Evolutionary conservation across 2,113 vertebrate genomes (phyloP).

Genomic region (Tupaia chinensis): DNA sequence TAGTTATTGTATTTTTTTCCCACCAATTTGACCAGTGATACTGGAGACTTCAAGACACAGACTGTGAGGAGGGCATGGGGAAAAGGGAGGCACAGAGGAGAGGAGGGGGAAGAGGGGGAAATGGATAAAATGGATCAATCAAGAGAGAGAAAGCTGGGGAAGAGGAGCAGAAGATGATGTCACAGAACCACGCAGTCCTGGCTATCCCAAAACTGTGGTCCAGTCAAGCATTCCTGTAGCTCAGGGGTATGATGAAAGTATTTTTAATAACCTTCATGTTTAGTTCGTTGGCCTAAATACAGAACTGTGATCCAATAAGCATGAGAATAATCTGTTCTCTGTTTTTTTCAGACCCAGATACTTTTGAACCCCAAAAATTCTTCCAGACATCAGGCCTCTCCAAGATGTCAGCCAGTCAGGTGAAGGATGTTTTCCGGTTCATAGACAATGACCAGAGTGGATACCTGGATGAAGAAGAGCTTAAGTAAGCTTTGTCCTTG

Average conservation of each 20-base stretch:
- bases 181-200: background rate
- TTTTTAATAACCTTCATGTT: background rate
- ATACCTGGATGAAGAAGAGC: slow-evolving; percentile 95
- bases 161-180: fast-evolving
- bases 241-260: background rate
- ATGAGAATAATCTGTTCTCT: slow-evolving; percentile 37
- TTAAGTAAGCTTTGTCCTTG: slow-evolving; percentile 90
- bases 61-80: background rate
- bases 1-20: no score
- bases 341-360: slow-evolving; percentile 92
- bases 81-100: background rate
- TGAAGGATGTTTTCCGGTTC: slow-evolving; percentile 94
- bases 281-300: background rate
- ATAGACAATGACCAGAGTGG: slow-evolving; percentile 97
- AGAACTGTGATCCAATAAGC: background rate
- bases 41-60: background rate
- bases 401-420: slow-evolving; percentile 93
- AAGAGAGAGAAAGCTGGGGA: background rate
- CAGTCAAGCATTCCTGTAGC: background rate
- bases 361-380: slow-evolving; percentile 97
- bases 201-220: background rate
- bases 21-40: background rate
- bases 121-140: no score
- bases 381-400: slow-evolving; percentile 96
- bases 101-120: background rate